Evolutionary conservation across 2,113 vertebrate genomes (phyloP).

Genomic region (Periophthalmodon schlosseri): DNA sequence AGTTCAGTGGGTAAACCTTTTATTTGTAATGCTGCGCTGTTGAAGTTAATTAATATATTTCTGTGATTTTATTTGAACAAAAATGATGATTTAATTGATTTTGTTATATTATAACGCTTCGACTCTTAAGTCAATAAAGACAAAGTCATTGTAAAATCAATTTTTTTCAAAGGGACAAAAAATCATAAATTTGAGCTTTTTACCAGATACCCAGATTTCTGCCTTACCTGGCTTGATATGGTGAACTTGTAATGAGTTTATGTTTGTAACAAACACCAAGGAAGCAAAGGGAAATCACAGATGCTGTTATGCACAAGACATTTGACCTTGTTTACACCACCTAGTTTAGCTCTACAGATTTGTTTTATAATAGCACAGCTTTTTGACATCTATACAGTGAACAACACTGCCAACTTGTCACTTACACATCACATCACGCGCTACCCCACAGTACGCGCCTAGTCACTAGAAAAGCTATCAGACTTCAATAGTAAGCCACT

Average conservation of each 20-base stretch:
- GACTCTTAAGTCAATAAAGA: background rate
- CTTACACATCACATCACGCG: conserved; percentile 82
- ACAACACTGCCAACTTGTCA: conserved; percentile 82
- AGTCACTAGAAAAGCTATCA: conserved; percentile 85
- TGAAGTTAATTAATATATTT: background rate
- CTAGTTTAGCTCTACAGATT: conserved; percentile 80
- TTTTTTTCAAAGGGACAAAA: conserved; percentile 5
- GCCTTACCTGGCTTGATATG: conserved; percentile 47
- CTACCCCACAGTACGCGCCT: conserved; percentile 79
- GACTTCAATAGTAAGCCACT: conserved; percentile 97
- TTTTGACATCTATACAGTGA: conserved; percentile 84
- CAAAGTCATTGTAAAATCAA: background rate
- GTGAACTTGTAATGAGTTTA: conserved; percentile 61
- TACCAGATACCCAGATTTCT: conserved; percentile 30
- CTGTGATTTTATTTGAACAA: background rate
- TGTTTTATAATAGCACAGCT: conserved; percentile 80
- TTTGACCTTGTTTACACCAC: conserved; percentile 79
- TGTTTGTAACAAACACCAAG: conserved; percentile 66
- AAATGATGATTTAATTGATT: background rate
- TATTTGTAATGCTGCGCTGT: conserved; percentile 27
- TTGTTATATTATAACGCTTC: background rate
- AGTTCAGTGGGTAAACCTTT: conserved; percentile 31
- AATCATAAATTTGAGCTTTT: conserved; percentile 1
- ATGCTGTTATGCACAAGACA: conserved; percentile 74
- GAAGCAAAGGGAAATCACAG: conserved; percentile 73